phyloP scores from a whole-genome alignment of 2,888 invertebrate genomes.

The Gonocerus acuteangulatus region DNA sequence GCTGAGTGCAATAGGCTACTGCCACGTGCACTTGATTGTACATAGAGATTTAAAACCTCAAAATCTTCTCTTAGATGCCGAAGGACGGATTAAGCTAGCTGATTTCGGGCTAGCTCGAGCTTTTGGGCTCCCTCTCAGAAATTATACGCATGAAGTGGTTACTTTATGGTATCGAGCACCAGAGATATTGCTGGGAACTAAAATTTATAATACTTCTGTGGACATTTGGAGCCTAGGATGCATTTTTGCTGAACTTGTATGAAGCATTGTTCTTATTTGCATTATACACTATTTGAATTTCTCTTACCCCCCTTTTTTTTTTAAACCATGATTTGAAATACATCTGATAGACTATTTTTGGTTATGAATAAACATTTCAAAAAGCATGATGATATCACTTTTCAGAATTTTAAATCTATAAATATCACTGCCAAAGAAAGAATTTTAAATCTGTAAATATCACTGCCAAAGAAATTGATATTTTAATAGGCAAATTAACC shows the following conservation, averaged over 20 bases:
- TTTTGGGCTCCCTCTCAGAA: constrained; percentile 83
- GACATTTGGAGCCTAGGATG: constrained; percentile 97
- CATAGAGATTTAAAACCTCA: constrained; percentile 94
- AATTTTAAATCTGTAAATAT: no score
- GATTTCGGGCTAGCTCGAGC: constrained; percentile 94
- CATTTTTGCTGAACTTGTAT: constrained; percentile 94
- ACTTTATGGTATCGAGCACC: constrained; percentile 98
- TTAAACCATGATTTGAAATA: no score
- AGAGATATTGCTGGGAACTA: constrained; percentile 83
- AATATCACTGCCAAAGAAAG: no score
- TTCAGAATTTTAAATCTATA: no score
- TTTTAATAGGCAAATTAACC: no score
- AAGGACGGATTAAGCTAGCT: constrained; percentile 76
- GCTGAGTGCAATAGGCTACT: constrained; percentile 43
- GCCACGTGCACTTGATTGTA: constrained; percentile 80
- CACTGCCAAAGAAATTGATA: no score
- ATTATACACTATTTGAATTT: no score
- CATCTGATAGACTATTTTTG: no score
- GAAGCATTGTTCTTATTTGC: not conserved
- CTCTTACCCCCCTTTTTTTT: no score
- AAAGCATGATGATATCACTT: no score
- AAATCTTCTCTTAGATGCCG: constrained; percentile 80
- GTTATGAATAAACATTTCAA: no score
- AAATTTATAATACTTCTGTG: constrained; percentile 86
- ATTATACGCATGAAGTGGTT: constrained; percentile 94